Percentiles rank a stretch among this genome's conserved stretches.
Conservation (phyloP, 2,797 vertebrate genomes). For the Cossypha caffra region DNA sequence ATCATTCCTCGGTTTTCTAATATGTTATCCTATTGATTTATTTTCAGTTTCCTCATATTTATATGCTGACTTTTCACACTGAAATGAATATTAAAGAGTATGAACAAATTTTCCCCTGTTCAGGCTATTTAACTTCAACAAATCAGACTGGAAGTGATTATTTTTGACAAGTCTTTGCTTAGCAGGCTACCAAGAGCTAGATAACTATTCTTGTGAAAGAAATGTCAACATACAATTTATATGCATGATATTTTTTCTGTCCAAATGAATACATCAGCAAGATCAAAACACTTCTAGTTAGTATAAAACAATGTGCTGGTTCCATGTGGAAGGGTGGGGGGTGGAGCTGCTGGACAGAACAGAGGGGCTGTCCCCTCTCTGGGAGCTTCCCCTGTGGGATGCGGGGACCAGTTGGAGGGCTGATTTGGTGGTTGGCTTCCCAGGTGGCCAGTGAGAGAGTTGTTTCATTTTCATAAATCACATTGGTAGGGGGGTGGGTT, state of each 20-base stretch:
- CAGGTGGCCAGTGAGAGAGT: no score
- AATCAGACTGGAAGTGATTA: slow-evolving; percentile 15
- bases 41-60: neutral
- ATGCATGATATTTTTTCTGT: neutral
- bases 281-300: neutral
- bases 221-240: neutral
- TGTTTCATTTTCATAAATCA: no score
- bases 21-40: neutral
- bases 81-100: neutral
- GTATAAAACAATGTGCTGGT: no score
- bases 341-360: no score
- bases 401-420: no score
- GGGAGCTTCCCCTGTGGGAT: no score
- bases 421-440: no score
- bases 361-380: no score
- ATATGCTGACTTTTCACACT: neutral
- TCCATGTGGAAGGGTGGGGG: no score
- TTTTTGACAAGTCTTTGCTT: slow-evolving; percentile 9
- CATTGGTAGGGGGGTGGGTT: no score
- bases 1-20: neutral
- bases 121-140: slow-evolving; percentile 4
- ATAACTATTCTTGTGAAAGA: neutral
- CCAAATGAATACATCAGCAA: slow-evolving; percentile 4
- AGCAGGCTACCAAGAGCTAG: neutral
- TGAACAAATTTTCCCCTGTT: neutral